phyloP scores from a whole-genome alignment of 2,888 invertebrate genomes.

The Metellina segmentata region DNA sequence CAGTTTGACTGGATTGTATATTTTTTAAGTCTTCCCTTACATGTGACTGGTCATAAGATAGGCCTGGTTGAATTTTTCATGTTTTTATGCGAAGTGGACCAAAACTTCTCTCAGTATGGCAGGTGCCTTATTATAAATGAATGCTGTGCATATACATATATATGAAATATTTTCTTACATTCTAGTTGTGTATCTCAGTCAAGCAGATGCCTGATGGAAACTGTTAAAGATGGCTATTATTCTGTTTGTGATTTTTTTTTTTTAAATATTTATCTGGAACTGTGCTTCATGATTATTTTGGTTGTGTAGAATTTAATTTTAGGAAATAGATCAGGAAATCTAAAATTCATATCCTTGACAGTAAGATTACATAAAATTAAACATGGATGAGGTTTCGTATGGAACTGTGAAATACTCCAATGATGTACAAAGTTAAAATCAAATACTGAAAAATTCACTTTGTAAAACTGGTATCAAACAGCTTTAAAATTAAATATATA shows the following conservation, averaged over 20 bases:
- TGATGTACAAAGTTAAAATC: too few species aligned
- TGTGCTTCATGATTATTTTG: not conserved
- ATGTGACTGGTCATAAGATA: conserved; percentile 7
- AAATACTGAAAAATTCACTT: too few species aligned
- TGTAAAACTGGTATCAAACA: too few species aligned
- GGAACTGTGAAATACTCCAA: too few species aligned
- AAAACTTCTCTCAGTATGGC: conserved; percentile 67
- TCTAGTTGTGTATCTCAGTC: conserved; percentile 65
- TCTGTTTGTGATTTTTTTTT: not conserved
- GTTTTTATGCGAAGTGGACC: conserved; percentile 71
- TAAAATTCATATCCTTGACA: too few species aligned
- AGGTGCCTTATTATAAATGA: conserved; percentile 71
- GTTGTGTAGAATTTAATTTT: too few species aligned
- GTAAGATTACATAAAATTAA: too few species aligned
- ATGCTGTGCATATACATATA: conserved; percentile 74
- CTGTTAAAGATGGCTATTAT: conserved; percentile 51
- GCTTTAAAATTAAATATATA: too few species aligned
- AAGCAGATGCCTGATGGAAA: conserved; percentile 44
- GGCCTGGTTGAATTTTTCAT: conserved; percentile 33
- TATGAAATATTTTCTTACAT: conserved; percentile 73
- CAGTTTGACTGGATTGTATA: conserved; percentile 73
- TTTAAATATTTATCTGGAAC: not conserved
- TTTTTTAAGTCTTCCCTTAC: conserved; percentile 72
- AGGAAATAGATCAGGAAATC: too few species aligned
- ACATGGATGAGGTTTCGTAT: too few species aligned